Percentiles rank a stretch among this genome's conserved stretches.
Conservation (phyloP, 2,888 invertebrate genomes). For the Odontomyia ornata region DNA sequence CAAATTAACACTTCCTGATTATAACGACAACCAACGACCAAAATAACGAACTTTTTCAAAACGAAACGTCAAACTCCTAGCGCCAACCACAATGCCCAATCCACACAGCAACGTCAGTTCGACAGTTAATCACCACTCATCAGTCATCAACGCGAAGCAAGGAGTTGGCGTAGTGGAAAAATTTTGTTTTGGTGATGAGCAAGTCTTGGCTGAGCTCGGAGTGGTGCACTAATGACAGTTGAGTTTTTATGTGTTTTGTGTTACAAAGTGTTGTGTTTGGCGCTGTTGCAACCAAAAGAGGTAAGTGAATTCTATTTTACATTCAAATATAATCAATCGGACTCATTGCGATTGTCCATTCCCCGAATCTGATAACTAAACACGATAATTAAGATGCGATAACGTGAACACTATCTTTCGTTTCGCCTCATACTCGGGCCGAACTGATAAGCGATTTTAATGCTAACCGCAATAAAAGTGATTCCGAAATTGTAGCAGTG, state of each 20-base stretch:
- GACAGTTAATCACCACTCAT: slow-evolving; percentile 35
- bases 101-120: not conserved
- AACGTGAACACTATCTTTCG: too few species aligned
- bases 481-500: not conserved
- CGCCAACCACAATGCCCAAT: not conserved
- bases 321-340: too few species aligned
- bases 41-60: too few species aligned
- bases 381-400: too few species aligned
- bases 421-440: too few species aligned
- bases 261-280: not conserved
- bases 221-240: slow-evolving; percentile 36
- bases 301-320: not conserved
- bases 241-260: not conserved
- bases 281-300: not conserved
- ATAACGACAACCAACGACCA: too few species aligned
- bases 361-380: too few species aligned
- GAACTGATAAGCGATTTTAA: too few species aligned
- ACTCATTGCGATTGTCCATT: too few species aligned
- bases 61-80: too few species aligned
- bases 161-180: slow-evolving; percentile 9
- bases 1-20: too few species aligned
- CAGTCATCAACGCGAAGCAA: slow-evolving; percentile 24
- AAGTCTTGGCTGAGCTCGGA: not conserved
- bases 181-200: slow-evolving; percentile 5
- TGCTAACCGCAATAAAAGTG: too few species aligned